phyloP scores from a whole-genome alignment of 2,888 invertebrate species.

The Ethmia dodecea region DNA sequence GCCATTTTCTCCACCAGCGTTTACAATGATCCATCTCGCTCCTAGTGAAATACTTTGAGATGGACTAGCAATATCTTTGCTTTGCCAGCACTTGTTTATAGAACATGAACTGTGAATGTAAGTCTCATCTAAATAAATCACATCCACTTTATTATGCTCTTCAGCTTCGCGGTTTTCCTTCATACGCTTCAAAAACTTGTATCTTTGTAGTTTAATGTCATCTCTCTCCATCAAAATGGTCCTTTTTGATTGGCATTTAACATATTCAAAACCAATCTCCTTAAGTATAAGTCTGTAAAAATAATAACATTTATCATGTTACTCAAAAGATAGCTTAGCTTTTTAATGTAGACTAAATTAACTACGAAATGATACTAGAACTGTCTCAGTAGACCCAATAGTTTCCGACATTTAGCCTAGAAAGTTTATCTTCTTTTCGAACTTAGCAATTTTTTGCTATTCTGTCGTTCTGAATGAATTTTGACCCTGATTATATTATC shows the following conservation, averaged over 20 bases:
- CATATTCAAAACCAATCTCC: constrained; percentile 12
- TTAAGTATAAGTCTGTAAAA: too few relatives aligned
- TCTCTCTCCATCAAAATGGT: constrained; percentile 13
- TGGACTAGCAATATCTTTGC: constrained; percentile 2
- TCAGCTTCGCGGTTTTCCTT: constrained; percentile 10
- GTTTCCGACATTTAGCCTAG: too few relatives aligned
- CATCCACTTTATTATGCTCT: constrained; percentile 14
- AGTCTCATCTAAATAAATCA: constrained; percentile 28
- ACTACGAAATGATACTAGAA: too few relatives aligned
- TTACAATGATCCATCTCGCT: constrained; percentile 7
- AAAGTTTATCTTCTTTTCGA: too few relatives aligned
- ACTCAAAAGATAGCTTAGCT: too few relatives aligned
- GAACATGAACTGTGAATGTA: constrained; percentile 23
- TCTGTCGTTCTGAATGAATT: too few relatives aligned
- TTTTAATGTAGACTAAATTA: too few relatives aligned
- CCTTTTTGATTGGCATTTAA: constrained; percentile 13
- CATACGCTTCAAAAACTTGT: constrained; percentile 7
- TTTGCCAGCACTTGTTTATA: constrained; percentile 23
- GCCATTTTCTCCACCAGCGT: constrained; percentile 8
- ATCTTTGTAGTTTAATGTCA: constrained; percentile 10
- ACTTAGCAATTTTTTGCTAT: too few relatives aligned
- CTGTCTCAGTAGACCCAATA: too few relatives aligned
- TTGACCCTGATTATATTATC: too few relatives aligned
- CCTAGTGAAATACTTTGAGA: background rate
- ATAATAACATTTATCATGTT: too few relatives aligned